Evolutionary conservation across 2,113 vertebrate species (phyloP), one percentile per base, ranked within the genome.

Genomic region (Chaetops frenatus): DNA sequence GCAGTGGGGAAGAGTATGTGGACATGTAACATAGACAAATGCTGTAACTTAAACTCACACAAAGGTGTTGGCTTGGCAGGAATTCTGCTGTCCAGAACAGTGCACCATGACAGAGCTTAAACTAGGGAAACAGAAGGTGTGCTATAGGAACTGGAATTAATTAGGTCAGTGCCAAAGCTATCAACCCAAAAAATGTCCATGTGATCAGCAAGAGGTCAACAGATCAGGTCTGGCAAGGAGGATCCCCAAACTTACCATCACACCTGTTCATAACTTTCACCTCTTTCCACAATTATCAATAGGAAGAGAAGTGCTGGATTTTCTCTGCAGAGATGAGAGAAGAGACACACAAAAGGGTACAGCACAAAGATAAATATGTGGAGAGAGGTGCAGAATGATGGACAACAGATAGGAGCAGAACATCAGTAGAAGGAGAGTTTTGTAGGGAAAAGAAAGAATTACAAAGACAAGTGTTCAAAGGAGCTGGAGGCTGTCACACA

Each of bases 381-480:
- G 79, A 94, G 66, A 95, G 70, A 87, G 24, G 71, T 80, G 54
- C 24, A 93, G 90, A 89, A 73, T 4, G 54, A 83, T 33, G 81
- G 25, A 38, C 71, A 83, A 81, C 31, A 80, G 82, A 81, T 22
- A 78, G 47, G 60, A 79, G 31, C 50, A 82, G 28, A 94, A 93
- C 54, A 73, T 82, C 61, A 82, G 56, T 60, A 86, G 74, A 93
- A 90, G 42, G 19, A 84, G 11, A 86, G 29, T 82, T 92, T 90
- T 72, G 60, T 48, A 73, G 17, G 71, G 56, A 88, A 85, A 87
- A 87, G 65, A 24, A 87, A 9, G 81, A 86, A 86, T 94, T 84
- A 93, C 42, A 91, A 85, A 94, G 81, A 81, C 8, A 38, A 29
- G 33, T 21, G 78, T 82, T 95, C 88, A 96, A 83, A 91, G 54